These are phyloP conservation scores for Hozukius guyotensis DNA, from an alignment of 2,797 vertebrate species.

Conservation along the genomic window DNA sequence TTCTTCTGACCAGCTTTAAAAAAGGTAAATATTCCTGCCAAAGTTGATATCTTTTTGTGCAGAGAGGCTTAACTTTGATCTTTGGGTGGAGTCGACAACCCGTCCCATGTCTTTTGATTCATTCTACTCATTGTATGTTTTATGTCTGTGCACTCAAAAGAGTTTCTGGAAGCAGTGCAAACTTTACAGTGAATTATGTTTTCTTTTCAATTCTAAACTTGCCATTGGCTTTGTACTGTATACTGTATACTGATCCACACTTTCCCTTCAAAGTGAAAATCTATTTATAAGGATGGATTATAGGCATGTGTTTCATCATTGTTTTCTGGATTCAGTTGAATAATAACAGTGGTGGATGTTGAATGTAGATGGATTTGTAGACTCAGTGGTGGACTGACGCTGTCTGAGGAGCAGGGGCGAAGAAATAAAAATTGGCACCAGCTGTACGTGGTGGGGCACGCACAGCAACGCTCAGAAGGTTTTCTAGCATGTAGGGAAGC, in stretches of 20 bases:
- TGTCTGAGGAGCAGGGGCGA: neutral
- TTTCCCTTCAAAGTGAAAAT: neutral
- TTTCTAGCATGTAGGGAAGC: too few relatives aligned
- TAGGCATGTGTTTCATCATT: neutral
- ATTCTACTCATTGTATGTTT: slow-evolving; percentile 1
- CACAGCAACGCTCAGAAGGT: too few relatives aligned
- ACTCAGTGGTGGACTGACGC: neutral
- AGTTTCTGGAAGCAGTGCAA: neutral
- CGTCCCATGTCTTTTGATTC: slow-evolving; percentile 40
- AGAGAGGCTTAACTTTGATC: neutral
- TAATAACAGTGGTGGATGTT: neutral
- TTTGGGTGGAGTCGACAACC: slow-evolving; percentile 60
- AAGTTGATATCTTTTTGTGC: slow-evolving; percentile 5
- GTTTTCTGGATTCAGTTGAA: neutral
- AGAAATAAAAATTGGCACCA: neutral
- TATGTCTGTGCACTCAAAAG: neutral
- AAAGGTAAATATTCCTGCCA: slow-evolving; percentile 46
- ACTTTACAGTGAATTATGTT: neutral
- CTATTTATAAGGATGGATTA: neutral
- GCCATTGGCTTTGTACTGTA: neutral
- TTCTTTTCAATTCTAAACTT: neutral
- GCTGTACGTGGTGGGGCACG: too few relatives aligned
- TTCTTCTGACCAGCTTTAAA: neutral
- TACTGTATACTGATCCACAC: too few relatives aligned
- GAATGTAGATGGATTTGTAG: neutral